A percentile compares a stretch with the other conserved stretches of the same genome.
Evolutionary conservation across 1,140 invertebrate genomes (phyloP).

Genomic region (Leptopilina boulardi): DNA sequence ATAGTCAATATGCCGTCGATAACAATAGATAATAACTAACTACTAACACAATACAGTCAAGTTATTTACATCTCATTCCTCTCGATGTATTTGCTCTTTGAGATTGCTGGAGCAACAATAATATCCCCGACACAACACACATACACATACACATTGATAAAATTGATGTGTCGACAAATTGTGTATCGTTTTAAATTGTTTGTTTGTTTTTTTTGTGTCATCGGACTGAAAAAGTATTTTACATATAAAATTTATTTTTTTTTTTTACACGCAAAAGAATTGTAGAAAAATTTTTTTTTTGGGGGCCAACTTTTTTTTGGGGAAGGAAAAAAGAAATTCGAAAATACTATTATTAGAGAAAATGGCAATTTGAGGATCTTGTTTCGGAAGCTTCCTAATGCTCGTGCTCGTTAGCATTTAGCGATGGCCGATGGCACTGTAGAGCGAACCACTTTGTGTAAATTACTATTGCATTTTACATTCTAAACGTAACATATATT

Average conservation of each 20-base stretch:
- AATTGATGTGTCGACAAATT: not conserved
- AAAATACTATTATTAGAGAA: not conserved
- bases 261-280: no score
- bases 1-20: conserved; percentile 62
- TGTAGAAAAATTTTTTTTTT: no score
- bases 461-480: conserved; percentile 28
- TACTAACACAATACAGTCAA: conserved; percentile 38
- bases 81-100: conserved; percentile 58
- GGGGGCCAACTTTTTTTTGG: no score
- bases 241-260: no score
- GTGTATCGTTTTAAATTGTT: not conserved
- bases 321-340: not conserved
- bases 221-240: no score
- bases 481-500: conserved; percentile 22
- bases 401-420: conserved; percentile 17
- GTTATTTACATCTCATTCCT: conserved; percentile 64
- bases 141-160: no score
- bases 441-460: conserved; percentile 31
- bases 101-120: conserved; percentile 43
- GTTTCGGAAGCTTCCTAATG: conserved; percentile 25
- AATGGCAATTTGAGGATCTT: conserved; percentile 16
- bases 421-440: conserved; percentile 25
- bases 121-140: not conserved
- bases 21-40: conserved; percentile 60
- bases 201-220: no score